Conservation (phyloP, 2,113 vertebrate species). For the Phasianus colchicus region DNA sequence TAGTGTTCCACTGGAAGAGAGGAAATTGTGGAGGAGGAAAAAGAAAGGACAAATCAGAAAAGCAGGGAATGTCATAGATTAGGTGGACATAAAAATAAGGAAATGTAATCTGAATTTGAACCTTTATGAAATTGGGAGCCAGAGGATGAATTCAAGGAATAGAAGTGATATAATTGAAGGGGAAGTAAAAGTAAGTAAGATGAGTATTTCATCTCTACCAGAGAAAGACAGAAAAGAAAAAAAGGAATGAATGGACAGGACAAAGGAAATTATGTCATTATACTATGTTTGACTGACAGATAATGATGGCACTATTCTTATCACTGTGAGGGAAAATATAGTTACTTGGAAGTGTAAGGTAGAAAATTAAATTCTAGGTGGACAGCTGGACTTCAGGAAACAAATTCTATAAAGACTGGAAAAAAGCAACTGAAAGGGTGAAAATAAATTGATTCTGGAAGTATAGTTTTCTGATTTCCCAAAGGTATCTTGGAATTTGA, state of each 20-base stretch:
- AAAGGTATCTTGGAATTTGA: neutral
- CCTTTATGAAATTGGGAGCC: neutral
- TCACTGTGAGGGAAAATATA: neutral
- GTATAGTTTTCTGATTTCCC: neutral
- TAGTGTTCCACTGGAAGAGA: neutral
- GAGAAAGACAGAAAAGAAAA: neutral
- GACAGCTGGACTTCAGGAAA: neutral
- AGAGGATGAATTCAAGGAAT: neutral
- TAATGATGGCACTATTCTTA: neutral
- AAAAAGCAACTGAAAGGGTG: neutral
- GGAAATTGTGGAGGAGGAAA: neutral
- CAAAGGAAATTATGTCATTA: neutral
- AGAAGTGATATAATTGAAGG: neutral
- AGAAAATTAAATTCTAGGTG: conserved; percentile 9
- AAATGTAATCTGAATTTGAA: neutral
- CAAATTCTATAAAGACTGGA: neutral
- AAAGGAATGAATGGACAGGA: neutral
- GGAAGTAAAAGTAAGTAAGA: neutral
- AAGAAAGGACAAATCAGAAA: neutral
- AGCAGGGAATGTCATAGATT: neutral
- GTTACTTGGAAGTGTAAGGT: neutral
- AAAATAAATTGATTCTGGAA: neutral
- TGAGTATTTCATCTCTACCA: neutral
- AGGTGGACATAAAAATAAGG: neutral
- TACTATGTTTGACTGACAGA: neutral